Evolutionary conservation across 2,797 vertebrate genomes (phyloP), one percentile per base, ranked within the genome.

Genomic region (Trematomus bernacchii): DNA sequence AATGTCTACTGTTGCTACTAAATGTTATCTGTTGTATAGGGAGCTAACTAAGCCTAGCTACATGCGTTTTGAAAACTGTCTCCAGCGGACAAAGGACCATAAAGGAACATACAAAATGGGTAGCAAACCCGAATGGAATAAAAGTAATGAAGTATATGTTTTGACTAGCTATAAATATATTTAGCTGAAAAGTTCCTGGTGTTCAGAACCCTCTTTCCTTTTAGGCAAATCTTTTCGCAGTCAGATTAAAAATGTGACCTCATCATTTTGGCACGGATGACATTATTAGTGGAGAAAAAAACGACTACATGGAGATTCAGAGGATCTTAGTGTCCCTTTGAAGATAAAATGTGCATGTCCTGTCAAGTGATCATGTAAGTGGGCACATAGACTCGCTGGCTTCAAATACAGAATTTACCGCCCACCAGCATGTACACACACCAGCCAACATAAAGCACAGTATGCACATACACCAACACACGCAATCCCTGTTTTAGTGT

Each of bases 351-450:
- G 66, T 76, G 79, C 63, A 59, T 85, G 82, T 87, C 72, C 83
- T 80, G 76, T 82, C 71, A 76, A 81, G 61, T 79, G 73, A 88
- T 87, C 76, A 55, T 79, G 73, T 80, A 74, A 74, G 73, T 78
- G 82, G 73, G 84, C 74, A 79, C 50, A 63, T 73, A 75, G 84
- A 59, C 79, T 87, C 55, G 47, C 73, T 85, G 77, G 85, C 79
- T 89, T 91, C 85, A 86, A 69, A 77, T 76, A 60, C 51, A 10
- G 53, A 79, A 62, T 80, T 71, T 76, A 18, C 76, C 76, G 5
- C 86, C 82, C 88, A 88, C 85, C 71, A 87, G 54, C 54, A 66
- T 21, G 52, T 70, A 55, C 60, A 77, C 81, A 73, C 73, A 73
- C 27, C n/a, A 59, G 33, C 54, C 58, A 72, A 65, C 57, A 53